Conservation (phyloP, 2,797 vertebrate genomes). For the Oophaga sylvatica region DNA sequence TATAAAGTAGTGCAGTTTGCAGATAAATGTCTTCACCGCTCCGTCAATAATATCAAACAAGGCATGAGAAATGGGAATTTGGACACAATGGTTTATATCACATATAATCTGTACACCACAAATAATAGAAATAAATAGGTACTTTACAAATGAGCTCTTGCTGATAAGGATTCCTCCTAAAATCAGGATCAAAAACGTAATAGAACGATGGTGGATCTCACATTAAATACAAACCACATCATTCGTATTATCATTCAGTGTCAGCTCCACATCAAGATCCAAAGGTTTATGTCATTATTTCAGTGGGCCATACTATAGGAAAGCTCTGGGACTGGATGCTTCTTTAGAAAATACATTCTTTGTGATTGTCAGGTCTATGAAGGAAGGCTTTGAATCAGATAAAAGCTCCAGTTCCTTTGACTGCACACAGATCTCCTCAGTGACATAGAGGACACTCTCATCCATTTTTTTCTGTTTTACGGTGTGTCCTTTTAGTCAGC, state of each 20-base stretch:
- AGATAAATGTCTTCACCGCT: slow-evolving; percentile 58
- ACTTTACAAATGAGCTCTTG: slow-evolving; percentile 55
- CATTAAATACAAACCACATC: neutral
- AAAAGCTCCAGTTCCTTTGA: neutral
- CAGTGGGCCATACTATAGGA: slow-evolving; percentile 8
- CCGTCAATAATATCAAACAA: slow-evolving; percentile 48
- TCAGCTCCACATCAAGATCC: neutral
- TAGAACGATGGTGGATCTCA: neutral
- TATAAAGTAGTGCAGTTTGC: slow-evolving; percentile 57
- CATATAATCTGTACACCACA: slow-evolving; percentile 45
- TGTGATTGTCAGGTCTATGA: slow-evolving; percentile 17
- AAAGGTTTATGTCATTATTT: slow-evolving; percentile 33
- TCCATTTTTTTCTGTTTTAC: slow-evolving; percentile 11
- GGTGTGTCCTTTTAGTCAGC: slow-evolving; percentile 2
- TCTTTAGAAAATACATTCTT: slow-evolving; percentile 24
- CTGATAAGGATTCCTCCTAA: slow-evolving; percentile 57
- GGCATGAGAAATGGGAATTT: slow-evolving; percentile 46
- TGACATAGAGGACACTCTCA: slow-evolving; percentile 21
- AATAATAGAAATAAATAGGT: slow-evolving; percentile 55
- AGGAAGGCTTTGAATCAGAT: slow-evolving; percentile 1
- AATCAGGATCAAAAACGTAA: slow-evolving; percentile 33
- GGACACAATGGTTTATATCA: slow-evolving; percentile 53
- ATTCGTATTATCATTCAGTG: slow-evolving; percentile 26
- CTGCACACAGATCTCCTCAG: neutral
- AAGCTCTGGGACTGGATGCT: slow-evolving; percentile 1